Conservation (phyloP, 2,888 invertebrate genomes). For the Drosophila putrida region DNA sequence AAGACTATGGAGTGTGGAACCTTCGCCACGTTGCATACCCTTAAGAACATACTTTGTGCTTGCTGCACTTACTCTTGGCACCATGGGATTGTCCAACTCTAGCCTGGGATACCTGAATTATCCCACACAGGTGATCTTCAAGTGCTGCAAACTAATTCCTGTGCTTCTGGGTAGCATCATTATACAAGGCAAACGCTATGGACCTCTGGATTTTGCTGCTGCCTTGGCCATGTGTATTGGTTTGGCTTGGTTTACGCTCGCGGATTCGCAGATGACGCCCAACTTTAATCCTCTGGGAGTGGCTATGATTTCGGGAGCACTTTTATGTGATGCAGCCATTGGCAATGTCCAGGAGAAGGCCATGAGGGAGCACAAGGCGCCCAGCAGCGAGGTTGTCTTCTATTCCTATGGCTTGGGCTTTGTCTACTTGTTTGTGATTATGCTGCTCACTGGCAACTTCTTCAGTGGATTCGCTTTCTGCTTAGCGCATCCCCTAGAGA, state of each 20-base stretch:
- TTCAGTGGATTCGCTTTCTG: slow-evolving; percentile 91
- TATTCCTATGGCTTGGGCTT: slow-evolving; percentile 97
- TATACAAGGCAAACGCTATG: slow-evolving; percentile 95
- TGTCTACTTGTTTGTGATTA: slow-evolving; percentile 91
- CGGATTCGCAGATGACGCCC: slow-evolving; percentile 91
- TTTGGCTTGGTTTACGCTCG: slow-evolving; percentile 95
- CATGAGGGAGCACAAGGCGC: slow-evolving; percentile 93
- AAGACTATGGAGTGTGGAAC: slow-evolving; percentile 80
- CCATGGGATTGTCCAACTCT: slow-evolving; percentile 98
- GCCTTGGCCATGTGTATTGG: slow-evolving; percentile 95
- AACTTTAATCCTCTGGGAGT: slow-evolving; percentile 90
- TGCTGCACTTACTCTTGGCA: slow-evolving; percentile 95
- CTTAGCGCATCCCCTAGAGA: slow-evolving; percentile 89
- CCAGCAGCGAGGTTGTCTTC: slow-evolving; percentile 96
- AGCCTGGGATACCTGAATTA: slow-evolving; percentile 98
- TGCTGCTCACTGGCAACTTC: slow-evolving; percentile 91
- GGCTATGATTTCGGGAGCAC: slow-evolving; percentile 92
- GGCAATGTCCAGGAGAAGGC: slow-evolving; percentile 99
- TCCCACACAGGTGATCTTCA: slow-evolving; percentile 98
- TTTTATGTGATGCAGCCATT: slow-evolving; percentile 97
- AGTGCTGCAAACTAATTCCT: slow-evolving; percentile 98
- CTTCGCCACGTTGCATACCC: slow-evolving; percentile 91
- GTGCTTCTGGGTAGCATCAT: slow-evolving; percentile 97
- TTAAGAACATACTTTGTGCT: slow-evolving; percentile 92
- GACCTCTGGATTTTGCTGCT: slow-evolving; percentile 92